Percentiles rank a stretch among this genome's conserved stretches.
Conservation (phyloP, 2,797 vertebrate species). For the Zalophus californianus region DNA sequence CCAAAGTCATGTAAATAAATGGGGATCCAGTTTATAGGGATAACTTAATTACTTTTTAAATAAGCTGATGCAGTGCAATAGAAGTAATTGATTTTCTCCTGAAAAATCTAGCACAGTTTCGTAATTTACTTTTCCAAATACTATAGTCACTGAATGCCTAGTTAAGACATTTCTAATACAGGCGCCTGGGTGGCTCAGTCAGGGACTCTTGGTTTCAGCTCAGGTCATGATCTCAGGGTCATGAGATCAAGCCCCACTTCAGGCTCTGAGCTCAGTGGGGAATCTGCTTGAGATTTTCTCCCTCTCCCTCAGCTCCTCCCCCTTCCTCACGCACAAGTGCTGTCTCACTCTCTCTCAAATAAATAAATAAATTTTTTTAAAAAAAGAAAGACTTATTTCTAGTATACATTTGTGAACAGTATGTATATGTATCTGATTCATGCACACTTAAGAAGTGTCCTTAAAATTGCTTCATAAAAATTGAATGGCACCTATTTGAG, state of each 20-base stretch:
- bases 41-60: constrained; percentile 53
- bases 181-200: neutral
- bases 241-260: neutral
- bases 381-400: neutral
- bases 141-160: constrained; percentile 12
- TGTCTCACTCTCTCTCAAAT: neutral
- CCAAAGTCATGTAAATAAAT: constrained; percentile 36
- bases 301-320: neutral
- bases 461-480: constrained; percentile 63
- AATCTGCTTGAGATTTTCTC: neutral
- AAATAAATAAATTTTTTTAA: neutral
- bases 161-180: neutral
- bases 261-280: neutral
- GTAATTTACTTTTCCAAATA: constrained; percentile 58
- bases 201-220: neutral
- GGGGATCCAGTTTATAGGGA: constrained; percentile 60
- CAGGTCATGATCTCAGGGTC: neutral
- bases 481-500: neutral
- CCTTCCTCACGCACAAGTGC: neutral
- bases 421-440: constrained; percentile 30
- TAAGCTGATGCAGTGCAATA: neutral
- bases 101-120: constrained; percentile 60
- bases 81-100: constrained; percentile 17
- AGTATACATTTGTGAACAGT: constrained; percentile 26
- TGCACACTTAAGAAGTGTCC: neutral